Conservation (phyloP, 1,140 invertebrate genomes). For the Helicoverpa armigera region DNA sequence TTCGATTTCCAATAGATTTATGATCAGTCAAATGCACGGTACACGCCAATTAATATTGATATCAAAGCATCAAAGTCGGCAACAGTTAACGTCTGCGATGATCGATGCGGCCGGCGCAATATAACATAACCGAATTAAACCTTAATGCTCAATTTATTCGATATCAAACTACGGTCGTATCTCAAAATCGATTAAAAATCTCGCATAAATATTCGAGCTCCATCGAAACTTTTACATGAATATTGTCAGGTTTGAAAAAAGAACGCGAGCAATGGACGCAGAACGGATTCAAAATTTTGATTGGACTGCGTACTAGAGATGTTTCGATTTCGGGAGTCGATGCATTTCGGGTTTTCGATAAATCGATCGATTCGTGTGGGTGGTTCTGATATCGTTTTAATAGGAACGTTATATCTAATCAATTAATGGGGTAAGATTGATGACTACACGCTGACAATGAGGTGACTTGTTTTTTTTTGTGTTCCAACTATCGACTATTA, state of each 20-base stretch:
- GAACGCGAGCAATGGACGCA: conserved; percentile 4
- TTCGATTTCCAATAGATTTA: conserved; percentile 49
- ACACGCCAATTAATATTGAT: conserved; percentile 63
- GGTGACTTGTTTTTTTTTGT: conserved; percentile 60
- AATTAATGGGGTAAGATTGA: conserved; percentile 77
- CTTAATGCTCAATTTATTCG: conserved; percentile 49
- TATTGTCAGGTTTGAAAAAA: conserved; percentile 17
- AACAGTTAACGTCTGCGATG: conserved; percentile 56
- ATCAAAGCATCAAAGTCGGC: conserved; percentile 60
- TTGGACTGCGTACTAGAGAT: not conserved
- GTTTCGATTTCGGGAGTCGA: conserved; percentile 31
- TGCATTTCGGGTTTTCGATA: conserved; percentile 42
- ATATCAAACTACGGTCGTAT: conserved; percentile 26
- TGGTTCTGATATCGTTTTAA: conserved; percentile 63
- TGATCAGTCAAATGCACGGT: conserved; percentile 52
- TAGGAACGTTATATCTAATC: conserved; percentile 72
- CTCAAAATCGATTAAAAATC: conserved; percentile 20
- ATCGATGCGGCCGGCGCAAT: conserved; percentile 62
- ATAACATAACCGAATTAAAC: conserved; percentile 58
- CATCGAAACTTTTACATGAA: conserved; percentile 14
- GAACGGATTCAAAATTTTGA: conserved; percentile 12
- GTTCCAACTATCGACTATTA: conserved; percentile 19
- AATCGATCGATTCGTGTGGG: conserved; percentile 58
- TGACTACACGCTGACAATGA: conserved; percentile 65
- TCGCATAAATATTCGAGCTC: conserved; percentile 14